Conservation (phyloP, 2,797 vertebrate genomes). For the Tolypeutes matacus region DNA sequence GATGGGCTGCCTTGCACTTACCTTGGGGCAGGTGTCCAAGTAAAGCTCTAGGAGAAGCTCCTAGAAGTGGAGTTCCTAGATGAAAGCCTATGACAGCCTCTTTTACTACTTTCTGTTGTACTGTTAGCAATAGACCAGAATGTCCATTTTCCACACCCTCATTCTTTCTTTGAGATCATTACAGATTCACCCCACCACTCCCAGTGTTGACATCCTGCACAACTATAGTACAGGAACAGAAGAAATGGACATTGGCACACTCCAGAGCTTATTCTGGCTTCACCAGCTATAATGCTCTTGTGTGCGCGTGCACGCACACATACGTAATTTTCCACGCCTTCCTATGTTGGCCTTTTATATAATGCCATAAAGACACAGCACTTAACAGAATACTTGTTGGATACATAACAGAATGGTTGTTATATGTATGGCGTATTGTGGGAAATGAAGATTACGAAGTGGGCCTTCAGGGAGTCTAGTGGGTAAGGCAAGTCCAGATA, state of each 20-base stretch:
- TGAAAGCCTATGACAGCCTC: not conserved
- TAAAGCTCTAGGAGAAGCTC: not conserved
- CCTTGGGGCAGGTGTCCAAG: not conserved
- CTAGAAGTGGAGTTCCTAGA: not conserved
- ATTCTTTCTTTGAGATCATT: not conserved
- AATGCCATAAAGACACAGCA: not conserved
- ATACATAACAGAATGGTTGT: not conserved
- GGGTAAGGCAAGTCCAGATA: not conserved
- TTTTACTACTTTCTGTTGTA: not conserved
- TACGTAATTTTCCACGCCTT: not conserved
- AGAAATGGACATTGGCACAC: not conserved
- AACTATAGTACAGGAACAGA: not conserved
- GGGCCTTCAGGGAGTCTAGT: not conserved
- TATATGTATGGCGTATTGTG: not conserved
- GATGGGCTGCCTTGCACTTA: not conserved
- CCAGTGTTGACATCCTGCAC: not conserved
- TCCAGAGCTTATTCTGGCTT: conserved; percentile 21
- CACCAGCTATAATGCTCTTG: not conserved
- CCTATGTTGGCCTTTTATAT: not conserved
- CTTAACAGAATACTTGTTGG: conserved; percentile 39
- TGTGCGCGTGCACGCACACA: not conserved
- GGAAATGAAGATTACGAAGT: conserved; percentile 6
- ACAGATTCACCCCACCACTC: not conserved
- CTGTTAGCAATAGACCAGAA: conserved; percentile 6
- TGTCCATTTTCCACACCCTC: not conserved